phyloP scores from a whole-genome alignment of 2,888 invertebrate genomes.

The Anthrax anthrax region DNA sequence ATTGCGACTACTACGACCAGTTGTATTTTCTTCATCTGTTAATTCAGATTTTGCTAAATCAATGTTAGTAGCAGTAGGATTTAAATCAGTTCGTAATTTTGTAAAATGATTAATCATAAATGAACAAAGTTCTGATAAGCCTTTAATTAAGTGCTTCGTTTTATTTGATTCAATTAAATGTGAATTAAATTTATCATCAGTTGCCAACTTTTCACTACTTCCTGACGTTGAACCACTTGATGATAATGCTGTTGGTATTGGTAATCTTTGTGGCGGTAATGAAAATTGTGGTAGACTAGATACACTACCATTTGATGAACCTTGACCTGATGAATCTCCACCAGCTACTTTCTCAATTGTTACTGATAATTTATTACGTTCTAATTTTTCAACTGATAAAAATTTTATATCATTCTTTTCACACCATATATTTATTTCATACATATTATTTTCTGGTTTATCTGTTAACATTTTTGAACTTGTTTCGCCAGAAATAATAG shows the following conservation, averaged over 20 bases:
- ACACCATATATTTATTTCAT: slow-evolving; percentile 14
- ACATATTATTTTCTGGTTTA: slow-evolving; percentile 11
- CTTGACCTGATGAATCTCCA: slow-evolving; percentile 5
- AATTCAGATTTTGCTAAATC: no score
- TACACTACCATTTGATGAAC: slow-evolving; percentile 15
- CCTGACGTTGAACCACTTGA: slow-evolving; percentile 9
- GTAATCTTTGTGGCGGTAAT: slow-evolving; percentile 8
- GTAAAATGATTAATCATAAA: slow-evolving; percentile 18
- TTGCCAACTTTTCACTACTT: slow-evolving; percentile 9
- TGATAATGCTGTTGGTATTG: neutral
- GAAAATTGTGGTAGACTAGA: slow-evolving; percentile 10
- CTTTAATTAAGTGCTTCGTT: slow-evolving; percentile 12
- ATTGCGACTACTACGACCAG: no score
- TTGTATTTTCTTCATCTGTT: no score
- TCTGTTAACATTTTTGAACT: slow-evolving; percentile 1
- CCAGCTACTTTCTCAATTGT: slow-evolving; percentile 3
- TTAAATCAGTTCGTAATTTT: slow-evolving; percentile 1
- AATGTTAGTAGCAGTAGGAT: no score
- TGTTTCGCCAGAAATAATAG: no score
- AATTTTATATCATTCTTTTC: slow-evolving; percentile 14
- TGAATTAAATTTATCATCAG: slow-evolving; percentile 3
- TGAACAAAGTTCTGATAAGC: slow-evolving; percentile 14
- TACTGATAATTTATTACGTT: neutral
- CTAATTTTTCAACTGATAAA: slow-evolving; percentile 14
- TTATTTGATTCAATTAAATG: slow-evolving; percentile 4